Percentiles rank a stretch among this genome's conserved stretches.
These are phyloP conservation scores for Pollenia angustigena DNA, from an alignment of 2,888 invertebrate genomes.

Conservation along the genomic window DNA sequence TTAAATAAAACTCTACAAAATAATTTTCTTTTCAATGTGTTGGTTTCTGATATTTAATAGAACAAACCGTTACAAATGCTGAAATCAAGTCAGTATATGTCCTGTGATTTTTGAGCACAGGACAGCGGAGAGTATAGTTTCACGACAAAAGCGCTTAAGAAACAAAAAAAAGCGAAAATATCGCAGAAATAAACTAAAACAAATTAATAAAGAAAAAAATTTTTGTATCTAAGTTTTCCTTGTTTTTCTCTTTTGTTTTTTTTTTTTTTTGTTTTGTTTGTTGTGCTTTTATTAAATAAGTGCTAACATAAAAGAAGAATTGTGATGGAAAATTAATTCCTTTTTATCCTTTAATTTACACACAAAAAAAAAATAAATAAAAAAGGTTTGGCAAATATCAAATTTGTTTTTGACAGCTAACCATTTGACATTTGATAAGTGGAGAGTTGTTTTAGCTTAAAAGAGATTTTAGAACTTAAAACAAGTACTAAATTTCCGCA, in stretches of 20 bases:
- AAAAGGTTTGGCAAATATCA: slow-evolving; percentile 47
- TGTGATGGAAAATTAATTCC: neutral
- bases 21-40: neutral
- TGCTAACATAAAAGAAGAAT: neutral
- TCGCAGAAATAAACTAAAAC: neutral
- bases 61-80: slow-evolving; percentile 50
- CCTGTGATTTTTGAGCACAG: slow-evolving; percentile 81
- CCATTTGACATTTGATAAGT: slow-evolving; percentile 59
- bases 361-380: neutral
- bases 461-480: slow-evolving; percentile 47
- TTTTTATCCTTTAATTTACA: neutral
- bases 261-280: neutral
- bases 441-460: slow-evolving; percentile 52
- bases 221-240: neutral
- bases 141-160: slow-evolving; percentile 32
- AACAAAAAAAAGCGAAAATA: slow-evolving; percentile 33
- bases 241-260: neutral
- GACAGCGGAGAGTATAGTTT: slow-evolving; percentile 77
- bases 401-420: slow-evolving; percentile 31
- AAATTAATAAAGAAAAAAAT: neutral
- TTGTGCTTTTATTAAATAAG: too few species aligned
- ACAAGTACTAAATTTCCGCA: slow-evolving; percentile 58
- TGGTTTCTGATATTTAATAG: slow-evolving; percentile 40
- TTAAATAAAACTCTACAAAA: slow-evolving; percentile 57
- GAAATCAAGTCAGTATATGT: slow-evolving; percentile 78